Conservation (phyloP, 1,140 invertebrate genomes). For the Drosophila athabasca region DNA sequence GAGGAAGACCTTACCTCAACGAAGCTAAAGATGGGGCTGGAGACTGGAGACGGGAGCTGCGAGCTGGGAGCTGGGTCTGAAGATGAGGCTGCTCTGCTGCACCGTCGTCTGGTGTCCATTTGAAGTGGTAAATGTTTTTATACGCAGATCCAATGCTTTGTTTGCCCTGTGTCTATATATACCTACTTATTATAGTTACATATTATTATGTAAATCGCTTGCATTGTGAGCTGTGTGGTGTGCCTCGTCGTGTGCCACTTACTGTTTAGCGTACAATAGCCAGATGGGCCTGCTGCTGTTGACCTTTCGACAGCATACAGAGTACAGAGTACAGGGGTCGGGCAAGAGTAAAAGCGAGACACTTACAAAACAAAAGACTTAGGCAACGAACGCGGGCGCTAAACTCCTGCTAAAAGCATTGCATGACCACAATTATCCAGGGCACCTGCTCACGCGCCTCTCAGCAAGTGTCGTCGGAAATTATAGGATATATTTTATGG, state of each 20-base stretch:
- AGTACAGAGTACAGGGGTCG: background rate
- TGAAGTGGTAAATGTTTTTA: slow-evolving; percentile 71
- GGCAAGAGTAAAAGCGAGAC: slow-evolving; percentile 31
- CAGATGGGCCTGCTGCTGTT: slow-evolving; percentile 60
- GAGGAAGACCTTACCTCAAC: slow-evolving; percentile 32
- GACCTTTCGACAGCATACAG: slow-evolving; percentile 55
- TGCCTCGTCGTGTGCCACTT: slow-evolving; percentile 71
- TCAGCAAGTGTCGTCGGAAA: slow-evolving; percentile 43
- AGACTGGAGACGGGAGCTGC: background rate
- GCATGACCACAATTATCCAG: slow-evolving; percentile 54
- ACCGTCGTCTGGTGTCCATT: slow-evolving; percentile 41
- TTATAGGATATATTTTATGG: slow-evolving; percentile 15
- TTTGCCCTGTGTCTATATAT: slow-evolving; percentile 50
- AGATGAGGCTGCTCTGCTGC: slow-evolving; percentile 31
- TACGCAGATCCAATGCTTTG: slow-evolving; percentile 45
- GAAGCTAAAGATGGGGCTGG: no score
- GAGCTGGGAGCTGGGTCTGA: slow-evolving; percentile 54
- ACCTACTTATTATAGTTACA: slow-evolving; percentile 54
- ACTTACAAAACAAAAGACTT: slow-evolving; percentile 76
- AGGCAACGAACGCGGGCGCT: slow-evolving; percentile 70
- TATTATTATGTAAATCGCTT: slow-evolving; percentile 78
- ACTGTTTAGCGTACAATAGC: slow-evolving; percentile 39
- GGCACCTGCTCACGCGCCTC: slow-evolving; percentile 50
- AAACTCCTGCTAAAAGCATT: slow-evolving; percentile 53
- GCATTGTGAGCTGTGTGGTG: slow-evolving; percentile 63